Conservation (phyloP, 2,888 invertebrate genomes). For the Aethes cnicana region DNA sequence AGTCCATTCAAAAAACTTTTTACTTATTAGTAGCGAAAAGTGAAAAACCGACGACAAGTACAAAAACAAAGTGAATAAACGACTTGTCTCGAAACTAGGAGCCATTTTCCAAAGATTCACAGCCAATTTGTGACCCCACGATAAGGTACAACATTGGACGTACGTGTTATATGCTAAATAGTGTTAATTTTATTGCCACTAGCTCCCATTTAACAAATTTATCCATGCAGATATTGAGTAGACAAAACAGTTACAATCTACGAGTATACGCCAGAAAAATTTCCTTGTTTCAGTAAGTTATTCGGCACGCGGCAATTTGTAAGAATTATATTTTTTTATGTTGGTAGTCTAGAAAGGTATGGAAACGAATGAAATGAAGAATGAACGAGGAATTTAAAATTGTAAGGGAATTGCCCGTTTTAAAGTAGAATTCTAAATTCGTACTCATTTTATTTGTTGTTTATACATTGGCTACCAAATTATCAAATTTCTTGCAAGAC, state of each 20-base stretch:
- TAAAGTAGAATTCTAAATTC: not conserved
- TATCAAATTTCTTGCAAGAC: too few species aligned
- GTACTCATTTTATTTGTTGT: too few species aligned
- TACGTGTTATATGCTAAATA: slow-evolving; percentile 28
- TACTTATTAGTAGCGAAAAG: too few species aligned
- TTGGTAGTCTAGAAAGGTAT: too few species aligned
- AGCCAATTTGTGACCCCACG: slow-evolving; percentile 17
- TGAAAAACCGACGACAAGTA: too few species aligned
- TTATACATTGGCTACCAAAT: too few species aligned
- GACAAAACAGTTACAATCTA: not conserved
- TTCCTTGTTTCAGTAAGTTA: not conserved
- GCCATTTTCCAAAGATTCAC: slow-evolving; percentile 16
- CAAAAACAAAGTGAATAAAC: too few species aligned
- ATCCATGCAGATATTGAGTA: slow-evolving; percentile 4
- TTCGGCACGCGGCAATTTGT: not conserved
- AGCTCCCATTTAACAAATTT: slow-evolving; percentile 13
- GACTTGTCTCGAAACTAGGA: not conserved
- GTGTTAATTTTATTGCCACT: slow-evolving; percentile 26
- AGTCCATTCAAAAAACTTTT: too few species aligned
- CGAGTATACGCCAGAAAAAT: not conserved
- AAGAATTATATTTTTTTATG: slow-evolving; percentile 7
- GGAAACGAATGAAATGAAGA: slow-evolving; percentile 11
- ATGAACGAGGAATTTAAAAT: slow-evolving; percentile 7
- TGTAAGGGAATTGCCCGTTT: slow-evolving; percentile 7
- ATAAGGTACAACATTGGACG: slow-evolving; percentile 22